phyloP scores from a whole-genome alignment of 2,113 vertebrate genomes.

The Podocnemis expansa region DNA sequence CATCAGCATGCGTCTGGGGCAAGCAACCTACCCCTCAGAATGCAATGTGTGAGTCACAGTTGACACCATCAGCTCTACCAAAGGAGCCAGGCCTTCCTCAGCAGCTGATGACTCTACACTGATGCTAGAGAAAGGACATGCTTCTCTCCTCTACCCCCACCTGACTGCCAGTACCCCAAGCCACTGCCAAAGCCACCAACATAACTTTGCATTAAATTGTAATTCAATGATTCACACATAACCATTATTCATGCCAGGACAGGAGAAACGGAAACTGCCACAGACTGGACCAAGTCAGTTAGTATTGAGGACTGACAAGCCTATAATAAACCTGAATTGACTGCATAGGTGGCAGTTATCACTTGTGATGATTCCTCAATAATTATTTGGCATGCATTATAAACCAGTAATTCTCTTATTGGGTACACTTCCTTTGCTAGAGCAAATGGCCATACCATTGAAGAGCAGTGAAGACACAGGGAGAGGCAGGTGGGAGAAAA shows the following conservation, averaged over 20 bases:
- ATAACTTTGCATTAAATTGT: neutral
- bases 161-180: too few relatives aligned
- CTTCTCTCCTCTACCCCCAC: neutral
- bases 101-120: neutral
- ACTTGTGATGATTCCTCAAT: neutral
- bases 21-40: neutral
- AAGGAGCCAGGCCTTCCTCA: neutral
- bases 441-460: neutral
- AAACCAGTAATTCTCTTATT: neutral
- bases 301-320: neutral
- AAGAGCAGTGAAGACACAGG: neutral
- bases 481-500: neutral
- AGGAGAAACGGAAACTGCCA: neutral
- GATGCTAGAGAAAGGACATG: neutral
- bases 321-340: neutral
- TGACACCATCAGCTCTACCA: neutral
- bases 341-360: neutral
- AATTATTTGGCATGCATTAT: neutral
- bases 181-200: neutral
- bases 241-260: neutral
- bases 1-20: accelerated
- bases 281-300: neutral
- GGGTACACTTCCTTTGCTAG: neutral
- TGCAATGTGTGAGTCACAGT: neutral
- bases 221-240: neutral